Conservation (phyloP, 2,888 invertebrate species). For the Spisula subtruncata region DNA sequence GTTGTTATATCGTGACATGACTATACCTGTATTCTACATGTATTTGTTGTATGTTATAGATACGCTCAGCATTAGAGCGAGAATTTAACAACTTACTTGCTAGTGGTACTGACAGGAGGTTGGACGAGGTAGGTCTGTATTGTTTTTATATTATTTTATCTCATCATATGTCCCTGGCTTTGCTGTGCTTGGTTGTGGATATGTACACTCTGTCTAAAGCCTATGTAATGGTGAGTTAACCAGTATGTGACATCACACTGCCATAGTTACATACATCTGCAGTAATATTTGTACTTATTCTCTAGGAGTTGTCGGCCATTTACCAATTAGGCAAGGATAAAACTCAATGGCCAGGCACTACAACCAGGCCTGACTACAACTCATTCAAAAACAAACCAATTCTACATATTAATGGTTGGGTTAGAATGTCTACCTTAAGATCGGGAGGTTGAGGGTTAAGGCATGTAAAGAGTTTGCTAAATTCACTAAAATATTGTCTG, state of each 20-base stretch:
- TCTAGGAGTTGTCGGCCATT: too few relatives aligned
- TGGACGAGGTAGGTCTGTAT: slow-evolving; percentile 87
- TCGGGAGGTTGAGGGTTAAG: background rate
- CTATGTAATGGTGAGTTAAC: slow-evolving; percentile 64
- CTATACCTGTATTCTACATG: too few relatives aligned
- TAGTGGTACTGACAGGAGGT: slow-evolving; percentile 92
- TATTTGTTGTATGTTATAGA: slow-evolving; percentile 89
- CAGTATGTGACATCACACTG: slow-evolving; percentile 36
- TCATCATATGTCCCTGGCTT: slow-evolving; percentile 43
- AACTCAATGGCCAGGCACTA: too few relatives aligned
- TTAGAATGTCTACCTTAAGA: background rate
- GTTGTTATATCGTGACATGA: too few relatives aligned
- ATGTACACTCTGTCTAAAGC: slow-evolving; percentile 47
- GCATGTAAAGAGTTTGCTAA: background rate
- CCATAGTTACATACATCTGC: background rate
- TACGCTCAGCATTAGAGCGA: slow-evolving; percentile 95
- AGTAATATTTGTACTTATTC: too few relatives aligned
- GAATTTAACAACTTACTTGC: slow-evolving; percentile 96
- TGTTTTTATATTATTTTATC: slow-evolving; percentile 70
- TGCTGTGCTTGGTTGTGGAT: slow-evolving; percentile 70
- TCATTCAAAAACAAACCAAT: too few relatives aligned
- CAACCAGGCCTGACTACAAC: too few relatives aligned
- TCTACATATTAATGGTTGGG: background rate
- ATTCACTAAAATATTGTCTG: slow-evolving; percentile 10
- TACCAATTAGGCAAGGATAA: too few relatives aligned